These are phyloP conservation scores for Dermochelys coriacea DNA, from an alignment of 2,797 vertebrate species.

Conservation along the genomic window DNA sequence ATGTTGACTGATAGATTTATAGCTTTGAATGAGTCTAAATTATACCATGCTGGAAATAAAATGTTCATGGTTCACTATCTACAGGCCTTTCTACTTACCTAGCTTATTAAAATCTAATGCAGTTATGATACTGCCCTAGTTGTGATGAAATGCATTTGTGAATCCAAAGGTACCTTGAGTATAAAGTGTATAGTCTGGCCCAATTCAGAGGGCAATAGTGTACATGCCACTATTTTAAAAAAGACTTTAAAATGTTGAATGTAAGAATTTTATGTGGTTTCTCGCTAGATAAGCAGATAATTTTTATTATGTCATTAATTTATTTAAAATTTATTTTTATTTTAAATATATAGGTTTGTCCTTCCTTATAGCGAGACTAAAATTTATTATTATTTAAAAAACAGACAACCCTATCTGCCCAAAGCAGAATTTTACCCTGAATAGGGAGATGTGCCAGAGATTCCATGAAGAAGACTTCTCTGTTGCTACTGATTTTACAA, in stretches of 20 bases:
- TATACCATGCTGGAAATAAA: slow-evolving; percentile 38
- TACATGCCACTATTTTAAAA: not conserved
- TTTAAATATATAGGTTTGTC: not conserved
- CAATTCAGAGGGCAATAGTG: not conserved
- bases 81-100: rapidly evolving
- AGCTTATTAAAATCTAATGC: not conserved
- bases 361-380: not conserved
- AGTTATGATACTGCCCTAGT: not conserved
- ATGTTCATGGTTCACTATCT: not conserved
- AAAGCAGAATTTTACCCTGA: not conserved
- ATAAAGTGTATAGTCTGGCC: not conserved
- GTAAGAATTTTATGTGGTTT: not conserved
- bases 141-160: not conserved
- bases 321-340: not conserved
- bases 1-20: not conserved
- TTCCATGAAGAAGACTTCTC: not conserved
- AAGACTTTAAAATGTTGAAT: not conserved
- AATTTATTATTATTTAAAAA: not conserved
- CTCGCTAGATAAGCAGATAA: not conserved
- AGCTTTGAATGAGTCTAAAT: not conserved
- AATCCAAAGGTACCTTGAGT: too few relatives aligned
- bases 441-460: rapidly evolving
- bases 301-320: too few relatives aligned
- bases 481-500: slow-evolving; percentile 28
- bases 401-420: not conserved